phyloP scores from a whole-genome alignment of 1,140 invertebrate species.

The Cotesia vestalis region DNA sequence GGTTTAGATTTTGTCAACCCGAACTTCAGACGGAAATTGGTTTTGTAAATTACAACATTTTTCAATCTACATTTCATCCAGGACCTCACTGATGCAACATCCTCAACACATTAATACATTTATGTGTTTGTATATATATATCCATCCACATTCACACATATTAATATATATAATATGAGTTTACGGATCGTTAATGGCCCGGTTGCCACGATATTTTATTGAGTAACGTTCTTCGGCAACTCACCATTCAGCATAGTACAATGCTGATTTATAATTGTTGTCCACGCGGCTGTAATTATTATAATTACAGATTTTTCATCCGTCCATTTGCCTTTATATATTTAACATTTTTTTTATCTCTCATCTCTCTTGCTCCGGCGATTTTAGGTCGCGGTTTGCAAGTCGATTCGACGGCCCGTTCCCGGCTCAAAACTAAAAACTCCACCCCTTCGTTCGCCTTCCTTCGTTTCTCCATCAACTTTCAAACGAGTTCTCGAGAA shows the following conservation, averaged over 20 bases:
- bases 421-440: too few species aligned
- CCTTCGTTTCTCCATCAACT: too few species aligned
- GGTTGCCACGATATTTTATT: constrained; percentile 30
- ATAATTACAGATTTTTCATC: constrained; percentile 53
- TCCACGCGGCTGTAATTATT: constrained; percentile 55
- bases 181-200: constrained; percentile 27
- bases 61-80: not conserved
- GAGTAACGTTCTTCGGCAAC: constrained; percentile 6
- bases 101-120: not conserved
- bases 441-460: too few species aligned
- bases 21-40: not conserved
- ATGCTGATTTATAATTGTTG: constrained; percentile 32
- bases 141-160: too few species aligned
- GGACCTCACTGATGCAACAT: not conserved
- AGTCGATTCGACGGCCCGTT: too few species aligned
- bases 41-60: constrained; percentile 17
- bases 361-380: too few species aligned
- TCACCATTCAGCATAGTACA: constrained; percentile 27
- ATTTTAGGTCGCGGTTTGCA: too few species aligned
- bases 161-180: constrained; percentile 2
- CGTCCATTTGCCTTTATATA: too few species aligned
- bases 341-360: too few species aligned
- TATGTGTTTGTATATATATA: not conserved
- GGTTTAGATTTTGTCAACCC: too few species aligned
- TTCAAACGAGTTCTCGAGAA: not conserved